Base-by-base conservation (phyloP, 64 coral and sea anemone species). In the Actinia equina region DNA sequence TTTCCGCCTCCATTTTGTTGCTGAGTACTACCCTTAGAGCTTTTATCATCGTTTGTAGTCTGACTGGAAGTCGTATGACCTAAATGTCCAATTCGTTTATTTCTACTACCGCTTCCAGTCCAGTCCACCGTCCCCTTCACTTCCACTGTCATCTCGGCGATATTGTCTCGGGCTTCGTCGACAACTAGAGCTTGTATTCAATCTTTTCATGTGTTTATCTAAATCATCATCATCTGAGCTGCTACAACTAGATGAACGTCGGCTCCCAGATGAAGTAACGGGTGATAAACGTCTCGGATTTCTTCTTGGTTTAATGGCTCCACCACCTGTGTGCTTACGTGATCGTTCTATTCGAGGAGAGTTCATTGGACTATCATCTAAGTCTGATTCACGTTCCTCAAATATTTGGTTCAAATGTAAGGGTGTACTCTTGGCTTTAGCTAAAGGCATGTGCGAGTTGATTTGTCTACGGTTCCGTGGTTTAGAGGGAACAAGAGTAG, bases 211-310 rank as follows among this genome's bases (percentile, higher is more conserved):
- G 86, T 92, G 93, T 63, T 95, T 95, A 80, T 99, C 97, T 44
- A 99, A 86, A 45, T 99, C 97, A 63, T 99, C 97, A n/a, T 99
- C 97, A 85, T 99, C 97, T 14, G 97, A 94, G 74, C 93, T 95
- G 67, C 97, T 99, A 54, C 93, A 95, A 88, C 91, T 90, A 13
- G 90, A 93, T 6, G 97, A 99, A 43, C 90, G 91, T 17, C 97
- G 63, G 59, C 97, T 90, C 54, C 90, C 90, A 3, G 89, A 87
- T 16, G 97, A 99, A 79, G 91, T 91, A 8, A 94, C 96, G 76
- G 96, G 96, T 2, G 96, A 98, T 25, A 92, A 83, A 26, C 93
- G 90, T 0, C 97, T 88, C 26, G 90, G 89, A 3, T 87, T 94
- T 44, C 90, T 84, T 70, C 91, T 94, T 17, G 95, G 83, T 87